phyloP scores from a whole-genome alignment of 2,113 vertebrate species.

The Rutilus rutilus region DNA sequence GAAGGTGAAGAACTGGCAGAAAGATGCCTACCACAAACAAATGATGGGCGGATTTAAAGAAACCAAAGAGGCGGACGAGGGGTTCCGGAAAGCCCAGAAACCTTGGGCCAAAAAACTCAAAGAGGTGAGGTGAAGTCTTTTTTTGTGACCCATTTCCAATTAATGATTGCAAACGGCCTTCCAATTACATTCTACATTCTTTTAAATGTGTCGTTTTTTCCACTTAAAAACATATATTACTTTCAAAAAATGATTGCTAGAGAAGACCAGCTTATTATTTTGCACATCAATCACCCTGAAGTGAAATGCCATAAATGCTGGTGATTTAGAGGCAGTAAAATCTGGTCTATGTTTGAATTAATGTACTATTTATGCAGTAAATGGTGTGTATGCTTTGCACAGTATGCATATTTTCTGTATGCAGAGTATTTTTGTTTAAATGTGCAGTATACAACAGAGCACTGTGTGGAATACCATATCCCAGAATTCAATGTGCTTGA shows the following conservation, averaged over 20 bases:
- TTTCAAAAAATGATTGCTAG: background rate
- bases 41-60: slow-evolving; percentile 99
- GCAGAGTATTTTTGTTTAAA: background rate
- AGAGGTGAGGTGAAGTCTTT: slow-evolving; percentile 79
- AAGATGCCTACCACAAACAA: slow-evolving; percentile 96
- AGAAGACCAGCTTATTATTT: background rate
- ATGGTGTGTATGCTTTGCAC: background rate
- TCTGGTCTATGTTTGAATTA: background rate
- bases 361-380: background rate
- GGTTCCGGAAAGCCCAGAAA: slow-evolving; percentile 95
- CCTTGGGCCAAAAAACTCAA: slow-evolving; percentile 98
- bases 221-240: background rate
- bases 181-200: background rate
- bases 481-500: background rate
- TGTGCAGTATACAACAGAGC: background rate
- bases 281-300: background rate
- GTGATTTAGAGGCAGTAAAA: background rate
- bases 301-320: background rate
- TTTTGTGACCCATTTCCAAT: background rate
- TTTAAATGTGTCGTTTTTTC: background rate
- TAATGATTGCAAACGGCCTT: background rate
- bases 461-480: background rate
- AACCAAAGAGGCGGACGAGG: slow-evolving; percentile 94
- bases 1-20: slow-evolving; percentile 99
- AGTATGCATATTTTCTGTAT: too few relatives aligned